Conservation (phyloP, 2,113 vertebrate species). For the Syngnathus scovelli region DNA sequence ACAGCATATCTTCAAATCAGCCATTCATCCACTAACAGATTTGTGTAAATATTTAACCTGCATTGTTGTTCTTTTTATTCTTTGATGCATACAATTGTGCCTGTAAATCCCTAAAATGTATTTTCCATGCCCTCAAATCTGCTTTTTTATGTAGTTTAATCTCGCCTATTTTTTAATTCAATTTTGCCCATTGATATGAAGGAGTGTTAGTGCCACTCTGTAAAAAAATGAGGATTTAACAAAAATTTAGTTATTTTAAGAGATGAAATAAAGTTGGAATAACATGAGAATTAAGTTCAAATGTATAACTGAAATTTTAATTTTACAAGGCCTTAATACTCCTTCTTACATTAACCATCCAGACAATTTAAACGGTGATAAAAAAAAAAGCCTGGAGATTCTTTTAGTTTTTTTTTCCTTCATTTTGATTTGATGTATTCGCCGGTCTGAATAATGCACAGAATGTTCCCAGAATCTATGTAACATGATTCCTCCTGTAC, state of each 20-base stretch:
- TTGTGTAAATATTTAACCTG: slow-evolving; percentile 58
- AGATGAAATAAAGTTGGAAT: not conserved
- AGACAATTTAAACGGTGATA: slow-evolving; percentile 19
- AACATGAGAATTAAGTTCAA: not conserved
- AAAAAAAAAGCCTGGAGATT: slow-evolving; percentile 17
- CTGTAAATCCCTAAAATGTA: slow-evolving; percentile 56
- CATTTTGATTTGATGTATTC: slow-evolving; percentile 40
- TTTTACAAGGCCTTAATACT: not conserved
- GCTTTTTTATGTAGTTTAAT: slow-evolving; percentile 15
- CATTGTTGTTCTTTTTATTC: slow-evolving; percentile 53
- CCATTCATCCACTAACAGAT: slow-evolving; percentile 10
- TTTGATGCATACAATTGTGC: slow-evolving; percentile 36
- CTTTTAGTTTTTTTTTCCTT: slow-evolving; percentile 17
- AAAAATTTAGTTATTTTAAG: not conserved
- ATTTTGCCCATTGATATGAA: slow-evolving; percentile 14
- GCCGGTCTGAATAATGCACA: slow-evolving; percentile 21
- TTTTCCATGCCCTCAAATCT: slow-evolving; percentile 15
- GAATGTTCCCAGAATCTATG: slow-evolving; percentile 51
- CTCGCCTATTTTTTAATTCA: slow-evolving; percentile 24
- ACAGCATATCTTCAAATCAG: not conserved
- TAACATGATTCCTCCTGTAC: slow-evolving; percentile 32
- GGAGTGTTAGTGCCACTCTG: not conserved
- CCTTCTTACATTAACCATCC: not conserved
- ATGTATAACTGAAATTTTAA: not conserved
- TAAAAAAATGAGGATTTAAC: not conserved